Evolutionary conservation across 37 sponge, comb jelly and placozoan genomes (phyloP), one percentile per base, ranked within the genome.

Genomic region (Geodia barretti): DNA sequence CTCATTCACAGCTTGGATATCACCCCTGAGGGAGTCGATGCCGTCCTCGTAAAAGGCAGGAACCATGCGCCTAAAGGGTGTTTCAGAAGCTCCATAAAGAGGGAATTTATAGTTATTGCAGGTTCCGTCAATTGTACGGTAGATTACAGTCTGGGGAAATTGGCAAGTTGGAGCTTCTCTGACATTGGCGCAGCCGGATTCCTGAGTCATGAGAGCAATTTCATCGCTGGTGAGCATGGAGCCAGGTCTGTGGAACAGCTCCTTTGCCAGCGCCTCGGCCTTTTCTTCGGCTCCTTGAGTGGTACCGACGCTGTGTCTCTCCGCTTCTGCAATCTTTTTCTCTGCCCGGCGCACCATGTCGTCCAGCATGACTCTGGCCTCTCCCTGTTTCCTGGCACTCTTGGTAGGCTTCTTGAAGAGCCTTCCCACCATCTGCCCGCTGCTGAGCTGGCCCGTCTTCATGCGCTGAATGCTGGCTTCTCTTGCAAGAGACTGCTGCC

Each of bases 31-130:
- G 11, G 88, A 70, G 39, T 32, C 58, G 29, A 87, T 66, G 9
- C 86, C 86, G 64, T 97, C 91, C 73, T 94, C 97, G 59, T 94
- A 97, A 29, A 60, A 67, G 0, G 92, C 79, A 25, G 83, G 85
- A 8, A 89, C 19, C 3, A 94, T 61, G 24, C 95, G 82, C 30
- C 62, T 33, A 19, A 97, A 79, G 9, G 79, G 35, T 19, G 83
- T 89, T 76, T 62, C 62, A 36, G 92, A 35, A 25, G 95, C 81
- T 1, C 97, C 97, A 26, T 74, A 75, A 21, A 67, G 54, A 5
- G 92, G 95, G 60, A 85, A 79, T 0, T 41, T 59, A 1, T 85
- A 60, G 63, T 97, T 97, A 77, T 97, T 97, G 63, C 97, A 97
- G 21, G 92, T 88, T 0, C 94, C 97, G 54, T 96, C 89, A 20